Evolutionary conservation across 1,140 invertebrate species (phyloP).

Genomic region (Pissodes strobi): DNA sequence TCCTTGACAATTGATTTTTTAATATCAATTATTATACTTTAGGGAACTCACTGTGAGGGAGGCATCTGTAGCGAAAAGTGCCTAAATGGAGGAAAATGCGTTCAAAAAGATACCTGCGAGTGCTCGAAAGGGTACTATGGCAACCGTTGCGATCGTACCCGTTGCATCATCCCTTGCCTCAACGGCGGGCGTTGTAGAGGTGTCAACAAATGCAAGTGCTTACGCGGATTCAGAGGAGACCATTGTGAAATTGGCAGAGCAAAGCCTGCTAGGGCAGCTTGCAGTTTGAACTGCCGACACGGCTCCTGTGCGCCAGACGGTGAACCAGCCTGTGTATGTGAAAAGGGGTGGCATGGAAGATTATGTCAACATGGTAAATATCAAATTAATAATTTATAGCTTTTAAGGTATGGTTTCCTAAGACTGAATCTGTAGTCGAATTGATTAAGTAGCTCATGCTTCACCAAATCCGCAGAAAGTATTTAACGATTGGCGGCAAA

Average conservation of each 20-base stretch:
- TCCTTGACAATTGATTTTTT: not conserved
- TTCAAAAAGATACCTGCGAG: conserved; percentile 89
- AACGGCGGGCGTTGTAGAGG: conserved; percentile 84
- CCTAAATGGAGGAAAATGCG: conserved; percentile 91
- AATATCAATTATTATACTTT: conserved; percentile 41
- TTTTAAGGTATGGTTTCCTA: too few species aligned
- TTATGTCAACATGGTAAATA: conserved; percentile 68
- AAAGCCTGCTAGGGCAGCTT: conserved; percentile 67
- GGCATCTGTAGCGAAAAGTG: conserved; percentile 91
- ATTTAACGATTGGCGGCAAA: too few species aligned
- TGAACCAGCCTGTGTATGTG: conserved; percentile 65
- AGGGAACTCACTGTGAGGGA: conserved; percentile 56
- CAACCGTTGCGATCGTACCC: conserved; percentile 85
- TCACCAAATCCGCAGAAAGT: too few species aligned
- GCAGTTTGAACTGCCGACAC: conserved; percentile 71
- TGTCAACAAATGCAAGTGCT: conserved; percentile 84
- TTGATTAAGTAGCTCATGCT: too few species aligned
- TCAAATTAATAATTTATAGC: too few species aligned
- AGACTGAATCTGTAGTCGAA: too few species aligned
- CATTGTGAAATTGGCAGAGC: conserved; percentile 82
- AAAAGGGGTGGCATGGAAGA: conserved; percentile 73
- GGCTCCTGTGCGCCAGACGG: conserved; percentile 71
- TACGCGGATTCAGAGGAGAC: conserved; percentile 75
- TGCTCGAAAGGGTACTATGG: conserved; percentile 90
- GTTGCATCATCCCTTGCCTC: conserved; percentile 85